Base-by-base conservation (phyloP, 2,797 vertebrate species). In the Sternotherus odoratus region DNA sequence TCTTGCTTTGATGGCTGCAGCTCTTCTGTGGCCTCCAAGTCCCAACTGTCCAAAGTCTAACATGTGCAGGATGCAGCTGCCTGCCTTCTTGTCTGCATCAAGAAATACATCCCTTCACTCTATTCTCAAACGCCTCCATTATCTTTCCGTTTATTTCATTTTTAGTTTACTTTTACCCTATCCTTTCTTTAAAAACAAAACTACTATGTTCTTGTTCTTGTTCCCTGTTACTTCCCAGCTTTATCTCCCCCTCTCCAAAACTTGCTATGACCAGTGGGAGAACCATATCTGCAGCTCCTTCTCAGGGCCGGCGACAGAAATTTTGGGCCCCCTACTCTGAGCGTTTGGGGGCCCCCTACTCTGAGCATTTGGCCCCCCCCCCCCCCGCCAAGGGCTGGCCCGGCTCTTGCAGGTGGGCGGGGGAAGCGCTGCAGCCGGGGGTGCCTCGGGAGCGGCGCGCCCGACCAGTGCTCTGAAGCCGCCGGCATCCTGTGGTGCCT, bases 141-240 rank as follows among this genome's bases (percentile, higher is more conserved):
- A 57, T 23, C 92, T 94, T 43, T 21, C 39, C 82, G 1, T 4
- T 88, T 1, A 50, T 43, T 90, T 92, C 83, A 26, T 77, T 17
- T 33, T 5, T 78, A 79, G 49, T 90, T 85, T 85, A 72, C 21
- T 24, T 85, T 92, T 69, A 74, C 10, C 1, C 43, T 79, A 16
- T 54, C 3, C n/a, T 79, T 77, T 49, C 43, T 57, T 16, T 57
- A 19, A 83, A 50, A 91, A 83, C 21, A 39, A 69, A 69, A 23
- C 19, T 13, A 1, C 56, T 50, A 9, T 9, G 0, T 33, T 12
- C 43, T 89, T 9, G 0, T 33, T 12, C 43, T 89, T 90, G 1
- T 56, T 91, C 79, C 54, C n/a, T 13, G 33, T 78, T 75, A 87
- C n/a, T 16, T 12, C 2, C 0, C 30, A 51, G 50, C 1, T 60